Evolutionary conservation across 1,140 invertebrate species (phyloP), one percentile per base, ranked within the genome.

Genomic region (Ceratosolen fusciceps): DNA sequence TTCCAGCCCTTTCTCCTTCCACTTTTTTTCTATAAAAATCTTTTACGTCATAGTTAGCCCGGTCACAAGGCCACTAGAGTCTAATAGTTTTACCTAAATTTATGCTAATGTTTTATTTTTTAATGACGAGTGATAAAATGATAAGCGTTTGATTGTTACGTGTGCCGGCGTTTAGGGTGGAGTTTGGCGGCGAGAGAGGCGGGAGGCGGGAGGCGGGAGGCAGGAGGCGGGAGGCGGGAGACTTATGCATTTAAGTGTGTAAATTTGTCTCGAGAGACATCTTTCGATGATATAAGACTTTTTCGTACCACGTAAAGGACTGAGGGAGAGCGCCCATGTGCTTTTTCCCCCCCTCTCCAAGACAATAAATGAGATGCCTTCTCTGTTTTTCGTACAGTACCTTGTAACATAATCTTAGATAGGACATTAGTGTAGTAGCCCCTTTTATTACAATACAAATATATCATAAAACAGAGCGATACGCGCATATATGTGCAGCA

Each of bases 391-490:
- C 56, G 52, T 54, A 14, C 26, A 39, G 43, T 73, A 79, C 43
- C 39, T 73, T 79, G 70, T 79, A 79, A 65, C 43, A 72, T 79
- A 73, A 12, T 21, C 29, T 73, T 72, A 79, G n/a, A 37, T 73
- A 79, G 77, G 49, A 71, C 56, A 58, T 56, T 74, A 79, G 24
- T n/a, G n/a, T n/a, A n/a, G n/a, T n/a, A n/a, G n/a, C n/a, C n/a
- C n/a, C n/a, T n/a, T n/a, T 29, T 79, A 47, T 79, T 74, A 79
- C n/a, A n/a, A n/a, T n/a, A 79, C 60, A 16, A 78, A 79, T 72
- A n/a, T n/a, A n/a, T n/a, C n/a, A n/a, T 67, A 65, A 74, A 52
- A 78, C 54, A 62, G 26, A 72, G 39, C 24, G 26, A 70, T 54
- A 67, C 24, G 12, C 43, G 39, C 52, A 72, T 78, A 74, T 79